Evolutionary conservation across 2,888 invertebrate species (phyloP), one percentile per base, ranked within the genome.

Genomic region (Caenorhabditis wallacei): DNA sequence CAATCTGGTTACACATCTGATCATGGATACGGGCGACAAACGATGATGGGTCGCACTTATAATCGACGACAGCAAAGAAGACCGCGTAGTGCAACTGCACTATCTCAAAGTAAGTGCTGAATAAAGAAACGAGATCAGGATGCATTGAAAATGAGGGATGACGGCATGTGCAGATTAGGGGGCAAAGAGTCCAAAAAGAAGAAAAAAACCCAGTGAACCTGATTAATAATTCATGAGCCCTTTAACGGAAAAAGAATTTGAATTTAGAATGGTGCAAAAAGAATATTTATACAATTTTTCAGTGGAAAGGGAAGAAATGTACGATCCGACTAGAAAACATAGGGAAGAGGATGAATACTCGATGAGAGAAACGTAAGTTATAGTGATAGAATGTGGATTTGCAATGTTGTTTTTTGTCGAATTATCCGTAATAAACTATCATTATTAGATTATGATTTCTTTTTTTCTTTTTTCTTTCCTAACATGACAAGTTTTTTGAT

Each of bases 61-160:
- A 82, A 74, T 61, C 68, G 87, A 61, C 71, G 85, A 53, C 78
- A 85, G 64, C 86, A 86, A n/a, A 68, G 89, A 53, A 48, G 89
- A 53, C 88, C 88, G 13, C 61, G 88, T 30, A 86, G 86, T 83
- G 89, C 89, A 18, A 89, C 89, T 46, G 88, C 89, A 30, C 83
- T 89, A 84, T 85, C 87, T 82, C 88, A 85, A 24, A 84, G 89
- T 89, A 66, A 83, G 84, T 75, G 18, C 18, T n/a, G n/a, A n/a
- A n/a, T n/a, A n/a, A n/a, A n/a, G n/a, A n/a, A n/a, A 8, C 20
- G 63, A n/a, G 40, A 24, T 56, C 54, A 35, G 56, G 68, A 51
- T 61, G 76, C 64, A 76, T 66, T 18, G 37, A 68, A 57, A 54
- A 75, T 66, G 75, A 56, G 48, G 57, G 48, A 66, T 66, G 68